phyloP scores from a whole-genome alignment of 2,113 vertebrate species.

The Gopherus flavomarginatus region DNA sequence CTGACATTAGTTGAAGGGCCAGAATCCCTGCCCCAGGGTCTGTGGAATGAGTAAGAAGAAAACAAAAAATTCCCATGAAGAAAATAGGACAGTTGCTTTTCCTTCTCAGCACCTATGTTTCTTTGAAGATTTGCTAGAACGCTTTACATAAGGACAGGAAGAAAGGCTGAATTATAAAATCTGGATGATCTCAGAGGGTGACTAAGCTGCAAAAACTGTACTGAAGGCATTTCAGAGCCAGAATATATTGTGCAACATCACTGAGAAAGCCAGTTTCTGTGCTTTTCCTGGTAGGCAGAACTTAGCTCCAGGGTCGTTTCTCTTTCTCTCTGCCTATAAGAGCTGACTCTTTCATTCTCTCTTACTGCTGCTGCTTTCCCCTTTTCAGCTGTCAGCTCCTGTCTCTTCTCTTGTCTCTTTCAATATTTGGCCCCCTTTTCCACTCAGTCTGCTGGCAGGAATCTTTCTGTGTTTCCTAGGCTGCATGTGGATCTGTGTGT shows the following conservation, averaged over 20 bases:
- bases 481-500: not conserved
- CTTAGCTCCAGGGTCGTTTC: fast-evolving
- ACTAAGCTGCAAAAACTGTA: not conserved
- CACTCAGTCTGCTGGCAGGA: not conserved
- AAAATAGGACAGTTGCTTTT: fast-evolving
- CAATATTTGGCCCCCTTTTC: not conserved
- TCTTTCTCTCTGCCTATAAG: fast-evolving
- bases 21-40: not conserved
- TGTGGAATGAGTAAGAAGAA: not conserved
- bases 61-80: fast-evolving
- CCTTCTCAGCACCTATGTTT: not conserved
- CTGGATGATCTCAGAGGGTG: not conserved
- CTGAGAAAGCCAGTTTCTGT: not conserved
- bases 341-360: fast-evolving
- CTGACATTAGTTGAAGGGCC: fast-evolving
- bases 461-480: not conserved
- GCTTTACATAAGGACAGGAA: not conserved
- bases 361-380: fast-evolving
- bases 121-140: not conserved
- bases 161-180: not conserved
- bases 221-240: not conserved
- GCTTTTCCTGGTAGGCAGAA: not conserved
- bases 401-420: not conserved
- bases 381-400: not conserved
- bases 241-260: fast-evolving